Conservation (phyloP, 2,113 vertebrate genomes). For the Lepus americanus region DNA sequence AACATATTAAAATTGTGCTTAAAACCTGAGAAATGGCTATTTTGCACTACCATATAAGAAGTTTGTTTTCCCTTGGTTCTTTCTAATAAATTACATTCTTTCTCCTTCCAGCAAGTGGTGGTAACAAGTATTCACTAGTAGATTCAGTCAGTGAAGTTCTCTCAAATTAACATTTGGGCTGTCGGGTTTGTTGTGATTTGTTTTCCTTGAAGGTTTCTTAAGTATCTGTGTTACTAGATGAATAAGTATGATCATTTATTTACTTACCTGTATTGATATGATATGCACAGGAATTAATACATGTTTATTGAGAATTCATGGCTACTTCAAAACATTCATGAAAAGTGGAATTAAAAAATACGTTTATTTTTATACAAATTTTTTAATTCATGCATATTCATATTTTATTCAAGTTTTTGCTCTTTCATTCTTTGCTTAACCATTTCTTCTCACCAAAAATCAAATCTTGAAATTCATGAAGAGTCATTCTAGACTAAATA, state of each 20-base stretch:
- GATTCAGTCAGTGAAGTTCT: constrained; percentile 4
- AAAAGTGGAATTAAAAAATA: too few relatives aligned
- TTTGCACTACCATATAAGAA: background rate
- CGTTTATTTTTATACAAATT: too few relatives aligned
- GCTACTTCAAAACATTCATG: too few relatives aligned
- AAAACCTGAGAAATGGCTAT: background rate
- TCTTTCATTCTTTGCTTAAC: background rate
- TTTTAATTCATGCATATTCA: too few relatives aligned
- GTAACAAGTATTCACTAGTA: constrained; percentile 31
- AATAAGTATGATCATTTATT: background rate
- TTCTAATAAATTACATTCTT: background rate
- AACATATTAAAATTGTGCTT: background rate
- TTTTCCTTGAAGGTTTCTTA: background rate
- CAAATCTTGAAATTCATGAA: constrained; percentile 6
- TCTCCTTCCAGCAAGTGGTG: background rate
- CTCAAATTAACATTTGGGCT: background rate
- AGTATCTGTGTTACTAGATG: constrained; percentile 9
- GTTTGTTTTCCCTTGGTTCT: constrained; percentile 6
- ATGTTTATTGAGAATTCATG: background rate
- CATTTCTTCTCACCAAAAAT: constrained; percentile 21
- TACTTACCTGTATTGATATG: background rate
- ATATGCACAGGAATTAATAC: background rate
- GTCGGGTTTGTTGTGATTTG: background rate
- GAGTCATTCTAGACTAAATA: background rate
- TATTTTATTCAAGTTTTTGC: background rate